phyloP scores from a whole-genome alignment of 2,797 vertebrate species.

The Pyrocephalus nanus region DNA sequence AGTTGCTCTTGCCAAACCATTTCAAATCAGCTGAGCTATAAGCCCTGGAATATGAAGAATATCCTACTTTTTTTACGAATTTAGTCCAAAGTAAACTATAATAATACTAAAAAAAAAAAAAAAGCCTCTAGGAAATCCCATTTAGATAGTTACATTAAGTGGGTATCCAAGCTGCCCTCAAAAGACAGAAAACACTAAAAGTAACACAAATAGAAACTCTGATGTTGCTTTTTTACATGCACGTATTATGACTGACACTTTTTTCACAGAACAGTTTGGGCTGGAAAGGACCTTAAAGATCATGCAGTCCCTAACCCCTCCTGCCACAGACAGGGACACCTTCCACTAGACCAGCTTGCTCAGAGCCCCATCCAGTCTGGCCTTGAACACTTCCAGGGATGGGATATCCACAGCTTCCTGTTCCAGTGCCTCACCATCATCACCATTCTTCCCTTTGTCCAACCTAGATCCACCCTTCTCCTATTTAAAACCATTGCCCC shows the following conservation, averaged over 20 bases:
- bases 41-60: neutral
- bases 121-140: neutral
- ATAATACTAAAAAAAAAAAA: neutral
- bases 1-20: neutral
- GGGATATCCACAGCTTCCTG: neutral
- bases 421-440: neutral
- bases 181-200: neutral
- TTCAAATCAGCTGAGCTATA: neutral
- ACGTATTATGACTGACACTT: fast-evolving
- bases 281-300: neutral
- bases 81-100: neutral
- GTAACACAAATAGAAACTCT: neutral
- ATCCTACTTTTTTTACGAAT: neutral
- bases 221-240: neutral
- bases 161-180: neutral
- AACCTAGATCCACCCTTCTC: neutral
- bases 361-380: neutral
- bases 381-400: neutral
- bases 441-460: neutral
- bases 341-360: fast-evolving
- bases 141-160: neutral
- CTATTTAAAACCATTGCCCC: neutral
- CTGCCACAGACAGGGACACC: neutral
- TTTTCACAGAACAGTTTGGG: neutral
- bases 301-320: fast-evolving